A percentile compares a stretch with the other conserved stretches of the same genome.
Evolutionary conservation across 2,888 invertebrate genomes (phyloP).

Genomic region (Nineta flava): DNA sequence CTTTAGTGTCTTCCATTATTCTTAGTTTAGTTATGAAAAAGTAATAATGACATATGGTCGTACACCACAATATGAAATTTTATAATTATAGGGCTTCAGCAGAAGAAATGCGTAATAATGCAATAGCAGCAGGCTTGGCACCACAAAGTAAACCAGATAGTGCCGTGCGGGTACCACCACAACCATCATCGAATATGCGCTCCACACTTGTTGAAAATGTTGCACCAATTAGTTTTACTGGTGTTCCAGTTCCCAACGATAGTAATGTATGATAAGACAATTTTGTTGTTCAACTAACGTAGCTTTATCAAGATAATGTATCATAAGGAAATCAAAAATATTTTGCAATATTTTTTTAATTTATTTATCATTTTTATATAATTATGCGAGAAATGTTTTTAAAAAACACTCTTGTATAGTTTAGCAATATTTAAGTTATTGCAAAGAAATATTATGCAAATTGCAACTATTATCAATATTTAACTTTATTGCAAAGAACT

Average conservation of each 20-base stretch:
- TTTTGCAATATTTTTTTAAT: background rate
- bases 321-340: background rate
- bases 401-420: no score
- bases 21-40: no score
- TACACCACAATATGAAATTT: background rate
- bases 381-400: no score
- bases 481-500: no score
- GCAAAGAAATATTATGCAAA: no score
- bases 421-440: no score
- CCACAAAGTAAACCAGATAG: constrained; percentile 9
- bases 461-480: no score
- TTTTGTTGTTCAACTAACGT: background rate
- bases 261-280: constrained; percentile 45
- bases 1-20: no score
- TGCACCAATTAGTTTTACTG: constrained; percentile 62
- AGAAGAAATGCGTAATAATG: constrained; percentile 62
- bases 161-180: constrained; percentile 12
- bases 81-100: constrained; percentile 46
- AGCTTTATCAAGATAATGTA: background rate
- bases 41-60: background rate
- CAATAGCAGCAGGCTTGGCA: constrained; percentile 33
- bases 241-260: constrained; percentile 43
- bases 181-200: constrained; percentile 30
- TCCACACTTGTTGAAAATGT: constrained; percentile 66
- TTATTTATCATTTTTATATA: no score